Conservation (phyloP, 2,113 vertebrate species). For the Hippocampus abdominalis region DNA sequence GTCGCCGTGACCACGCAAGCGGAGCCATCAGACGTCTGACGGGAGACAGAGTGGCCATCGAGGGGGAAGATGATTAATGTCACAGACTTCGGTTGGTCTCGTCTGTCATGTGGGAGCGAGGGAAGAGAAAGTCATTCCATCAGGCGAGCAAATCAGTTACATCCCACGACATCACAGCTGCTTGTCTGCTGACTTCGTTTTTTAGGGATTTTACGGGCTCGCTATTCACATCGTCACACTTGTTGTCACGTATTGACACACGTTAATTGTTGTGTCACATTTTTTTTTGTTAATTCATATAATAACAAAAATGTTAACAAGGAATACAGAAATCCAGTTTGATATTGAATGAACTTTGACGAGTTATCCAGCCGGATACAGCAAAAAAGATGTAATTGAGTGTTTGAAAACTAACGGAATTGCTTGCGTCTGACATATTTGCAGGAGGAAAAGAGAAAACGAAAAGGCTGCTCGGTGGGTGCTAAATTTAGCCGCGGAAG, state of each 20-base stretch:
- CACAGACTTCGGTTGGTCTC: constrained; percentile 39
- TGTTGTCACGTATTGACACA: no score
- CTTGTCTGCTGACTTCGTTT: not conserved
- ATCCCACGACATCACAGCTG: not conserved
- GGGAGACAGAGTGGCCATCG: not conserved
- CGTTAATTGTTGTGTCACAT: no score
- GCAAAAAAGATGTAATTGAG: no score
- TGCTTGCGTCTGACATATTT: not conserved
- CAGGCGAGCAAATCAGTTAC: constrained; percentile 20
- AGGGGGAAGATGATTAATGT: constrained; percentile 43
- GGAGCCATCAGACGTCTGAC: not conserved
- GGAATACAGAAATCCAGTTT: no score
- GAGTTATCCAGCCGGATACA: no score
- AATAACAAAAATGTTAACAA: no score
- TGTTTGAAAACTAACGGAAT: not conserved
- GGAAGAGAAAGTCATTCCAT: constrained; percentile 39
- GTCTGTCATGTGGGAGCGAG: constrained; percentile 39
- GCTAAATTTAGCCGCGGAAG: constrained; percentile 68
- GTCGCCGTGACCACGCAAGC: not conserved
- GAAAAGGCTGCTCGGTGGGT: constrained; percentile 29
- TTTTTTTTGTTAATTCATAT: no score
- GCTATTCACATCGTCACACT: not conserved
- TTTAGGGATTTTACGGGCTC: not conserved
- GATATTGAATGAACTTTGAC: no score
- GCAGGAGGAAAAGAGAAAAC: not conserved